These are phyloP conservation scores for Paradisaea rubra DNA, from an alignment of 2,113 vertebrate species.

Conservation along the genomic window DNA sequence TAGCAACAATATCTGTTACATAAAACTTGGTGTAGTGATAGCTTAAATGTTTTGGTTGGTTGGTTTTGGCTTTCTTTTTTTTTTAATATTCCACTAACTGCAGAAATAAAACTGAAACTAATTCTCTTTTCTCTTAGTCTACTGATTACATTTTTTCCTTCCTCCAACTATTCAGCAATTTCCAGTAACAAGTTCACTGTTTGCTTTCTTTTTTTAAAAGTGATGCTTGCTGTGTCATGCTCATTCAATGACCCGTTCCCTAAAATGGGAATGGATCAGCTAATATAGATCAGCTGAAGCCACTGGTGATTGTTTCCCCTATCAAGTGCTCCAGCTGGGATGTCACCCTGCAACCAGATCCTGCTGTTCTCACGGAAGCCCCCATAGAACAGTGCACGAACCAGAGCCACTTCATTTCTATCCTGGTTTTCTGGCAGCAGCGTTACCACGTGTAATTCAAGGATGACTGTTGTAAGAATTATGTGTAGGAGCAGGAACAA, in stretches of 20 bases:
- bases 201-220: not conserved
- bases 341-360: not conserved
- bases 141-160: not conserved
- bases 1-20: not conserved
- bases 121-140: not conserved
- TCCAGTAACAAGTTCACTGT: not conserved
- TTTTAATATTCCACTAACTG: not conserved
- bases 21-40: not conserved
- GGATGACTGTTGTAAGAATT: not conserved
- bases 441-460: not conserved
- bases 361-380: not conserved
- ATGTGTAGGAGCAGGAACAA: not conserved
- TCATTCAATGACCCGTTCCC: not conserved
- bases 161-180: not conserved
- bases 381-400: not conserved
- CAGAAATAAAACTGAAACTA: not conserved
- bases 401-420: not conserved
- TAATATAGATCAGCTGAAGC: not conserved
- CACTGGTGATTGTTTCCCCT: not conserved
- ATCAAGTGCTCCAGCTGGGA: not conserved
- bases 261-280: not conserved
- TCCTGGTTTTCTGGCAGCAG: not conserved
- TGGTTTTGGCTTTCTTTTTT: not conserved
- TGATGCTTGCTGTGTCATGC: not conserved
- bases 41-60: not conserved